phyloP scores from a whole-genome alignment of 2,797 vertebrate species.

The Microchirus variegatus region DNA sequence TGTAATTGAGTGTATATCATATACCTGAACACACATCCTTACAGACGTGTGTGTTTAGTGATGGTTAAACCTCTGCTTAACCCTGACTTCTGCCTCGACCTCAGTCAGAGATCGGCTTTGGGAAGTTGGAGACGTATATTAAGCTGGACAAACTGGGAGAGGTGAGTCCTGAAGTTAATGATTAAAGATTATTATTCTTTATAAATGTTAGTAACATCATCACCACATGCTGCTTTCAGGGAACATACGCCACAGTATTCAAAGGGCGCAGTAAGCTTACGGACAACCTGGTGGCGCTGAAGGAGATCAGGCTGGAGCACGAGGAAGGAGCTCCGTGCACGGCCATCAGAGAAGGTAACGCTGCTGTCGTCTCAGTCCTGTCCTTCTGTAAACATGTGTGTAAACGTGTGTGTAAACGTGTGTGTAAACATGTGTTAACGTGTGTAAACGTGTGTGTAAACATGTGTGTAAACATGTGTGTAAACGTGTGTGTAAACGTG shows the following conservation, averaged over 20 bases:
- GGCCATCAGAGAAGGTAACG: conserved; percentile 95
- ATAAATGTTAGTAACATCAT: not conserved
- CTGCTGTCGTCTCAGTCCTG: no score
- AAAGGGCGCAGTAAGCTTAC: conserved; percentile 98
- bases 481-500: no score
- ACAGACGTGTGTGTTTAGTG: not conserved
- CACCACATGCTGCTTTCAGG: conserved; percentile 73
- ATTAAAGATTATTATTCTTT: no score
- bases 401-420: no score
- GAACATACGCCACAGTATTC: conserved; percentile 97
- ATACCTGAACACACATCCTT: no score
- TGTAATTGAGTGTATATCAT: no score
- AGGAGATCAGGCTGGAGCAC: conserved; percentile 97
- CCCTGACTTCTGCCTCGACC: conserved; percentile 25
- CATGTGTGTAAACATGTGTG: no score
- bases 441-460: no score
- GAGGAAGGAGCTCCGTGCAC: conserved; percentile 98
- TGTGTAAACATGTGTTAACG: no score
- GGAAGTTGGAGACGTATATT: conserved; percentile 99
- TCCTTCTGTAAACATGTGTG: no score
- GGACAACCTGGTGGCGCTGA: conserved; percentile 96
- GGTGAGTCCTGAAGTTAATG: conserved; percentile 80
- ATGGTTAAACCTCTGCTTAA: not conserved
- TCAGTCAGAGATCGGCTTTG: conserved; percentile 99
- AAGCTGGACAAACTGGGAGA: conserved; percentile 99